Conservation (phyloP, 2,797 vertebrate species). For the Squalus acanthias region DNA sequence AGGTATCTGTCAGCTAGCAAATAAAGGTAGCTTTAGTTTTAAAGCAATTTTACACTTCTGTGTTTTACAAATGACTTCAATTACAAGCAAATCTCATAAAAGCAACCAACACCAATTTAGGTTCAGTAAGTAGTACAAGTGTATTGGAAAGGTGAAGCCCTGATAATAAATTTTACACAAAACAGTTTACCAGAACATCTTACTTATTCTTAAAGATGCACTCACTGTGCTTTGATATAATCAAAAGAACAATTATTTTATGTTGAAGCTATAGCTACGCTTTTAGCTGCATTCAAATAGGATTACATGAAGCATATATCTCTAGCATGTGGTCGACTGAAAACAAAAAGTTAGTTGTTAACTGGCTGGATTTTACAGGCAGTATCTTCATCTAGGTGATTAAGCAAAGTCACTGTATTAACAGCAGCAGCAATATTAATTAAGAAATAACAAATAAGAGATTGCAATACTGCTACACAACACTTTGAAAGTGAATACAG, state of each 20-base stretch:
- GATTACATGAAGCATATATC: not conserved
- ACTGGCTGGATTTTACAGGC: not conserved
- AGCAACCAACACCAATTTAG: not conserved
- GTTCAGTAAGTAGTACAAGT: not conserved
- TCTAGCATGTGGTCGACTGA: not conserved
- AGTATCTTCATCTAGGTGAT: not conserved
- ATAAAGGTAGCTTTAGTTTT: not conserved
- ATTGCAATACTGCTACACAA: not conserved
- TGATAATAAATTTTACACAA: not conserved
- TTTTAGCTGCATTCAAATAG: not conserved
- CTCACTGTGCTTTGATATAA: not conserved
- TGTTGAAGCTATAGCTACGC: not conserved
- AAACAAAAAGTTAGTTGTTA: conserved; percentile 2
- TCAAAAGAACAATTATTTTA: not conserved
- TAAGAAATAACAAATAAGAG: not conserved
- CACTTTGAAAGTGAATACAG: not conserved
- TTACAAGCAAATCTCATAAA: conserved; percentile 10
- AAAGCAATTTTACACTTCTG: not conserved
- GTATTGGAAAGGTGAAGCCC: not conserved
- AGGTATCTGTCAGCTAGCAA: not conserved
- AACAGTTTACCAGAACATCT: not conserved
- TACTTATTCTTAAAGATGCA: not conserved
- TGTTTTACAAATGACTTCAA: not conserved
- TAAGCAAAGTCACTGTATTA: not conserved
- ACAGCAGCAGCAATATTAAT: not conserved